Base-by-base conservation (phyloP, 2,113 vertebrate genomes). In the Shinisaurus crocodilurus region DNA sequence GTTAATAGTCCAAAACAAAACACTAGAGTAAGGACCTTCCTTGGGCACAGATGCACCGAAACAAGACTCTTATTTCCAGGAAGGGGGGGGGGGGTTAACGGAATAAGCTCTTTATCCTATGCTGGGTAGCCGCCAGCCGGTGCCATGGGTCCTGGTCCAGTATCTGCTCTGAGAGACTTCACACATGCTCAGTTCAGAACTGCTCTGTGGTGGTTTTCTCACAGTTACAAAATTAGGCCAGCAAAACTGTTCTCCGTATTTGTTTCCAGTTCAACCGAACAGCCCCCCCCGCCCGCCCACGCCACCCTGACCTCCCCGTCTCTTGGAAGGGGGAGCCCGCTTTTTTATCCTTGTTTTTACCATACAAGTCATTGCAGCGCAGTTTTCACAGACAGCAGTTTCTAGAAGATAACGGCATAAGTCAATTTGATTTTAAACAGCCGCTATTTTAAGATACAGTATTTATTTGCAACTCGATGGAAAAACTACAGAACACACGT, bases 201-300 rank as follows among this genome's bases (percentile, higher is more conserved):
- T 27, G 25, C 3, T 25, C 65, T 3, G 65, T 54, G 13, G 57
- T 60, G 57, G 12, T 60, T 60, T 57, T 60, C 9, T n/a, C 57
- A 50, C 45, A 32, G 27, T 48, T 80, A 32, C 27, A 80, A 79
- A 50, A 50, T 32, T 34, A 6, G 45, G 45, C 57, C 16, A 15
- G 70, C 9, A 20, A 20, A 10, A 7, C 20, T 37, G 43, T 70
- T 50, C 9, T 81, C 15, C 9, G 20, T n/a, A 25, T 88, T 37
- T 2, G 43, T 5, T 79, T 80, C 29, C 0, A 0, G 0, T n/a
- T n/a, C n/a, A n/a, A n/a, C n/a, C n/a, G n/a, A n/a, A n/a, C n/a
- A n/a, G n/a, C n/a, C n/a, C n/a, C n/a, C n/a, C n/a, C n/a, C n/a
- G 0, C 3, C 0, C 0, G 6, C 27, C 5, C 34, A 76, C 63